Base-by-base conservation (phyloP, 2,113 vertebrate genomes). In the Hystrix brachyura region DNA sequence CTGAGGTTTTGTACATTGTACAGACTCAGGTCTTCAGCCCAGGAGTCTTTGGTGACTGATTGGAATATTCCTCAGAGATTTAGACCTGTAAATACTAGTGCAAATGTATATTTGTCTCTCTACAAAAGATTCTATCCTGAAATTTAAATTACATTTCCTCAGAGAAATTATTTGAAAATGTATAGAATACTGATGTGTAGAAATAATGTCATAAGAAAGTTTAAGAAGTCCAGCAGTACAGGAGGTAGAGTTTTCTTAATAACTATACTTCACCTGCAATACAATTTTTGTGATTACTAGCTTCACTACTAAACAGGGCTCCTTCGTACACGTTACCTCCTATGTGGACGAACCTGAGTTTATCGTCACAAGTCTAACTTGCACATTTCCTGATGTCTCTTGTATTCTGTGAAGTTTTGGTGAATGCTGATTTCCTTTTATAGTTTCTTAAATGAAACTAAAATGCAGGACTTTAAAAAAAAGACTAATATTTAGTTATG, bases 1-100 rank as follows among this genome's bases (percentile, higher is more conserved):
- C 85, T 96, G 89, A 97, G 84, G 94, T 62, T 94, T 97, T 95
- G 32, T 38, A 92, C 43, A 51, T 53, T 93, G 90, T 93, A 83
- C 92, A 96, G 13, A 60, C 51, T 90, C 78, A 84, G 69, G 13
- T 87, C 8, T 88, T 94, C 69, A 90, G 5, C 55, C 6, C 11
- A 29, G 19, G 72, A 74, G 27, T 60, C 72, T 74, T 85, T 11
- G 5, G 62, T 90, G 53, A 96, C 46, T 96, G 59, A 90, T 64
- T 59, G 84, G 92, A 85, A 78, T 94, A 96, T 92, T 92, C 59
- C 65, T 71, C n/a, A 90, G 87, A 84, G n/a, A 92, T 2, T n/a
- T 82, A 64, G 38, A 94, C 81, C 53, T 94, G 69, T 67, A 48
- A 82, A 55, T 43, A 84, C 8, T 23, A 6, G 13, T 48, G 11